These are phyloP conservation scores for Tachystola acroxantha DNA, from an alignment of 2,888 invertebrate species.

Conservation along the genomic window DNA sequence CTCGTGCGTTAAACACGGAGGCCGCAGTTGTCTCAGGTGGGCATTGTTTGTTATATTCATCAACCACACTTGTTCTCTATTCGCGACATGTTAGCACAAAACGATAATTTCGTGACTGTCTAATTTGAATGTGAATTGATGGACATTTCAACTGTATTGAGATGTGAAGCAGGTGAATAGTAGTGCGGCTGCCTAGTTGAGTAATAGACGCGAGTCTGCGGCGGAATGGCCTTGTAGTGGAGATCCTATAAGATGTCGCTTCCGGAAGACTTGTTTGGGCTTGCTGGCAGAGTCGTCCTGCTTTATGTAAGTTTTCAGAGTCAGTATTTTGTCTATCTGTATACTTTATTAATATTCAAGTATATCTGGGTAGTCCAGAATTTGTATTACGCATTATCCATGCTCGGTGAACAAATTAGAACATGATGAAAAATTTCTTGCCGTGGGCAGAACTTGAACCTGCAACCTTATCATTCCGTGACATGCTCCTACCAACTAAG, in stretches of 20 bases:
- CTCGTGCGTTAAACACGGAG: slow-evolving; percentile 27
- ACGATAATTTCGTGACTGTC: slow-evolving; percentile 15
- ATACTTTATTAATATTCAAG: too few relatives aligned
- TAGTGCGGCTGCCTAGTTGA: neutral
- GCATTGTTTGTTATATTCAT: slow-evolving; percentile 40
- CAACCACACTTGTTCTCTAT: slow-evolving; percentile 19
- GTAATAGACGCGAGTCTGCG: slow-evolving; percentile 18
- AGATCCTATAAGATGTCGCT: slow-evolving; percentile 36
- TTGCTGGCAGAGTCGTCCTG: slow-evolving; percentile 32
- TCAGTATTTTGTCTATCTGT: neutral
- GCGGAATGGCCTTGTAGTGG: slow-evolving; percentile 40
- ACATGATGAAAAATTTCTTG: too few relatives aligned
- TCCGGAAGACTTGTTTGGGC: slow-evolving; percentile 39
- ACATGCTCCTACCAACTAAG: too few relatives aligned
- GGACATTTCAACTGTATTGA: slow-evolving; percentile 16
- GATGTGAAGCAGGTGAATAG: slow-evolving; percentile 8
- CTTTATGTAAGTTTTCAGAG: slow-evolving; percentile 33
- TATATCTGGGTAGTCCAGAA: too few relatives aligned
- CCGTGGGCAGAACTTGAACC: too few relatives aligned
- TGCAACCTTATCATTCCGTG: too few relatives aligned
- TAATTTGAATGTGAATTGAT: slow-evolving; percentile 26
- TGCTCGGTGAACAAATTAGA: too few relatives aligned
- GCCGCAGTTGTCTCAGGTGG: slow-evolving; percentile 46
- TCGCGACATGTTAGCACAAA: slow-evolving; percentile 6
- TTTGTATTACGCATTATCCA: too few relatives aligned